Evolutionary conservation across 2,797 vertebrate genomes (phyloP), one percentile per base, ranked within the genome.

Genomic region (Geotrypetes seraphini): DNA sequence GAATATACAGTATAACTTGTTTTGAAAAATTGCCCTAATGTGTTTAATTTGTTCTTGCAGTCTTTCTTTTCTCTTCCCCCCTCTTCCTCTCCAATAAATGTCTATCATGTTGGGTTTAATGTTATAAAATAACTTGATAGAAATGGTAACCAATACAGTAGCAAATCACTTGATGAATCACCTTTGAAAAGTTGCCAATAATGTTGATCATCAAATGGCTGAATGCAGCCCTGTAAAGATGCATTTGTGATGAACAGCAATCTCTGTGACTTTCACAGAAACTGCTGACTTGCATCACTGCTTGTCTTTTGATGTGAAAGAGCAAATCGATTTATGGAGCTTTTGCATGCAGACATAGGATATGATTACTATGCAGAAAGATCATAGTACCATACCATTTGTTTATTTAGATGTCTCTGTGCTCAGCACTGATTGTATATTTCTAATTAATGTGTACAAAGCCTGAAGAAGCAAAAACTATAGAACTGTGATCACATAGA

Each of bases 221-320:
- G 81, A 85, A 84, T 83, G 84, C 77, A 76, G 39, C 79, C 83
- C 83, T 79, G 76, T 79, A 77, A 88, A 89, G 88, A 90, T 82
- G 85, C 75, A 70, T 83, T 80, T 92, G 87, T 83, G 79, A 87
- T 85, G 86, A 84, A 85, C 84, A 83, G 91, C 91, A 87, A 89
- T 90, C 91, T 88, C 89, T 90, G 86, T 96, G 94, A 96, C 92
- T 96, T 96, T 98, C 93, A 96, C 89, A 91, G 80, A 90, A 97
- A 96, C 85, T 97, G 93, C 95, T 96, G 94, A 97, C 91, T 96
- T 84, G 89, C 89, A 86, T 88, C 85, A 80, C 85, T 91, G 91
- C 96, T 96, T 96, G 90, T 95, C 93, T 97, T 97, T 95, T 92
- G 90, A 97, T 92, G 91, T 92, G 91, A 88, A 92, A 91, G 91